Conservation (phyloP, 2,888 invertebrate genomes). For the Glyphotaelius pellucidus region DNA sequence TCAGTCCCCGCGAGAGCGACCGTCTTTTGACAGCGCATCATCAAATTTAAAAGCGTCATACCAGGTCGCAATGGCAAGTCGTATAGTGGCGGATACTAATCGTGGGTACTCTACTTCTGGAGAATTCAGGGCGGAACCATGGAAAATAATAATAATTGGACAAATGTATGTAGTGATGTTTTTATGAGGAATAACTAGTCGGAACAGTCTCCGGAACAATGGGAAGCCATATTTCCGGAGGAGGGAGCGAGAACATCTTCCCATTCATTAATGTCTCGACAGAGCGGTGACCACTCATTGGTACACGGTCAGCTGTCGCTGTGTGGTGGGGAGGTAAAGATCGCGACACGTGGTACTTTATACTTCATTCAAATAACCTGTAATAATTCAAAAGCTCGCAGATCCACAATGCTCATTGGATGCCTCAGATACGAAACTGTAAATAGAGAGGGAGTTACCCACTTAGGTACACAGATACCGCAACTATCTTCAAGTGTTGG, state of each 20-base stretch:
- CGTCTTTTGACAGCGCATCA: slow-evolving; percentile 39
- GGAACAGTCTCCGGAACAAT: not conserved
- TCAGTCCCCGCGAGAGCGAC: not conserved
- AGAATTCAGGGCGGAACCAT: slow-evolving; percentile 22
- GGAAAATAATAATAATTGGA: not conserved
- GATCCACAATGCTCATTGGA: not conserved
- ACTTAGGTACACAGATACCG: not conserved
- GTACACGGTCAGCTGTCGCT: not conserved
- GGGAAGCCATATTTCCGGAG: slow-evolving; percentile 2
- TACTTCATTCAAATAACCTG: not conserved
- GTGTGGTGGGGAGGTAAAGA: not conserved
- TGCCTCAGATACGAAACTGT: not conserved
- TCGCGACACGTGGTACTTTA: not conserved
- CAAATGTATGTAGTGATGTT: not conserved
- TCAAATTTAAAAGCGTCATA: slow-evolving; percentile 16
- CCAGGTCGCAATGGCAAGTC: not conserved
- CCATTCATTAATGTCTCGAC: not conserved
- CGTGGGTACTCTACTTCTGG: not conserved
- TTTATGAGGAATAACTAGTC: not conserved
- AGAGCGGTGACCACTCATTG: not conserved
- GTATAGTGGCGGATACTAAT: slow-evolving; percentile 23
- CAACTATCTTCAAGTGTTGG: not conserved
- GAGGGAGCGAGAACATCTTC: not conserved
- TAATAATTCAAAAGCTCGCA: not conserved
- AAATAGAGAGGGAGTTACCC: not conserved